A percentile compares a stretch with the other conserved stretches of the same genome.
These are phyloP conservation scores for Alca torda DNA, from an alignment of 2,797 vertebrate species.

Conservation along the genomic window DNA sequence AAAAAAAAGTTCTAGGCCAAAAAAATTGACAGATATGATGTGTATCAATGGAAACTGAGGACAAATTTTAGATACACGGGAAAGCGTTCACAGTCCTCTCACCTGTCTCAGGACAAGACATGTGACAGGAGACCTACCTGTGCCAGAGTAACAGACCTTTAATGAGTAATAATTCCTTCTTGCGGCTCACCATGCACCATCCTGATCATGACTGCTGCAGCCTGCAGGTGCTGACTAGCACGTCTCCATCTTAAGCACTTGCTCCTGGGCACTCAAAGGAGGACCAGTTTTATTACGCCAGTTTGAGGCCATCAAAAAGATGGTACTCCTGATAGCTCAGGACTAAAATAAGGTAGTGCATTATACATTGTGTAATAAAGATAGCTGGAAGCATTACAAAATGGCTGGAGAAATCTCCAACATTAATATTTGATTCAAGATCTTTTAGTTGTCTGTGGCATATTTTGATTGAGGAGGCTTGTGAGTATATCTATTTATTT, in stretches of 20 bases:
- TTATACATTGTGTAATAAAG: slow-evolving; percentile 71
- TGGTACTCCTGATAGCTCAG: slow-evolving; percentile 61
- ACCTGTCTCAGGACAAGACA: not conserved
- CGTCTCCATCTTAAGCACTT: not conserved
- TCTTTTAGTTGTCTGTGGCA: slow-evolving; percentile 79
- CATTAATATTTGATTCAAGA: slow-evolving; percentile 82
- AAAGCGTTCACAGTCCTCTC: not conserved
- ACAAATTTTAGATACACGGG: not conserved
- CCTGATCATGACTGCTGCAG: not conserved
- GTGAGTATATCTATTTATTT: slow-evolving; percentile 69
- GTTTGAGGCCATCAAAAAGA: slow-evolving; percentile 62
- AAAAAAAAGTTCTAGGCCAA: not conserved
- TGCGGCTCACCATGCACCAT: not conserved
- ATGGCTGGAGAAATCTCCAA: slow-evolving; percentile 66
- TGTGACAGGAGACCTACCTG: not conserved
- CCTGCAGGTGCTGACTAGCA: not conserved
- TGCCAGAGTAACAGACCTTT: not conserved
- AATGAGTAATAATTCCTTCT: not conserved
- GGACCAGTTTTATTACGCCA: slow-evolving; percentile 21
- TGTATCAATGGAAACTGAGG: not conserved
- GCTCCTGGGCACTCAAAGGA: not conserved
- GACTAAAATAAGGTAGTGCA: slow-evolving; percentile 69
- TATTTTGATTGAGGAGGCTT: slow-evolving; percentile 80
- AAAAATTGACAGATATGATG: not conserved
- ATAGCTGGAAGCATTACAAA: slow-evolving; percentile 75